Conservation (phyloP, 2,888 invertebrate species). For the Leptopilina myrica region DNA sequence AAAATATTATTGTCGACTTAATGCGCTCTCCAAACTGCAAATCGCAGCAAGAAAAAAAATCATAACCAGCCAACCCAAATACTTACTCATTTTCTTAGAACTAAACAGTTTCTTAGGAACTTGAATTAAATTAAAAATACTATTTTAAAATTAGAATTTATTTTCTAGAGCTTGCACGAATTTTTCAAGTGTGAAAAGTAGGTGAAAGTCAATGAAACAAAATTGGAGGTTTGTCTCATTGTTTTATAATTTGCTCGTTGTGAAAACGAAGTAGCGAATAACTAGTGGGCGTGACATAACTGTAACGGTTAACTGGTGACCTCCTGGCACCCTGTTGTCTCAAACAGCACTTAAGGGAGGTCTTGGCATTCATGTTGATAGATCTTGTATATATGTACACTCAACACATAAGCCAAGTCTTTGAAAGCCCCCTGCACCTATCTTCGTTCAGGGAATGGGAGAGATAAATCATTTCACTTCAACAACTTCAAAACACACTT, state of each 20-base stretch:
- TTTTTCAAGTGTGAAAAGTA: background rate
- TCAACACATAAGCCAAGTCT: slow-evolving; percentile 16
- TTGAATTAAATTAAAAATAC: too few species aligned
- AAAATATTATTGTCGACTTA: slow-evolving; percentile 14
- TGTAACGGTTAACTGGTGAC: slow-evolving; percentile 36
- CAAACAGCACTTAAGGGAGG: slow-evolving; percentile 25
- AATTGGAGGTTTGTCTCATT: slow-evolving; percentile 21
- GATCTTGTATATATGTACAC: background rate
- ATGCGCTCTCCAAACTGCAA: too few species aligned
- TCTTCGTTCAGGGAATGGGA: background rate
- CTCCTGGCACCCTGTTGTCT: slow-evolving; percentile 22
- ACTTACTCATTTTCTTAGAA: too few species aligned
- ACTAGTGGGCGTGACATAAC: slow-evolving; percentile 36
- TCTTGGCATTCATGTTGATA: slow-evolving; percentile 29
- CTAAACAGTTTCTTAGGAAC: too few species aligned
- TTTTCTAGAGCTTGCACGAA: background rate
- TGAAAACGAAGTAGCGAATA: slow-evolving; percentile 30
- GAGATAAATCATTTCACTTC: slow-evolving; percentile 30
- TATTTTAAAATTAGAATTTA: too few species aligned
- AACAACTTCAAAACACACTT: background rate
- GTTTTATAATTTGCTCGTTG: slow-evolving; percentile 20
- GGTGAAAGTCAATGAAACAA: background rate
- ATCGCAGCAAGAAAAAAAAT: too few species aligned
- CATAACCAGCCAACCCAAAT: background rate
- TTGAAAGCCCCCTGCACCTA: background rate